These are phyloP conservation scores for Ginglymostoma cirratum DNA, from an alignment of 2,113 vertebrate species.

Conservation along the genomic window DNA sequence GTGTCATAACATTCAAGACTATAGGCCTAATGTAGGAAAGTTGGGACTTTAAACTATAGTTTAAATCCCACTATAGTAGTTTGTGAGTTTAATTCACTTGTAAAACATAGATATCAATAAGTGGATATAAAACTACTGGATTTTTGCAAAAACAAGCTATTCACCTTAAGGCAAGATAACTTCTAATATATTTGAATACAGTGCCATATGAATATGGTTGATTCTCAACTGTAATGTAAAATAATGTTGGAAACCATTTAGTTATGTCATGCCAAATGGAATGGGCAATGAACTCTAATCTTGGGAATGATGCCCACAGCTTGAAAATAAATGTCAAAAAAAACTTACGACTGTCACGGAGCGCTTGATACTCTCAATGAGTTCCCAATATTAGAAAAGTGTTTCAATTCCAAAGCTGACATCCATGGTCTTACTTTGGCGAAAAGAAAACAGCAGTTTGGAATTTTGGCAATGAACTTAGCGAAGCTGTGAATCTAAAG, in stretches of 20 bases:
- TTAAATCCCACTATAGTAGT: neutral
- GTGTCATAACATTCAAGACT: no score
- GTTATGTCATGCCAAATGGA: neutral
- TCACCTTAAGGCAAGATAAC: neutral
- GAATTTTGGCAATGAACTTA: neutral
- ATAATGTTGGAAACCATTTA: neutral
- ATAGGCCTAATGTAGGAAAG: no score
- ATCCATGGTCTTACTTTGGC: neutral
- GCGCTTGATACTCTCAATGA: neutral
- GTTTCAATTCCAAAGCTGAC: neutral
- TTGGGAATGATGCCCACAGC: no score
- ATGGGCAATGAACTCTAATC: neutral
- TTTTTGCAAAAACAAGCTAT: neutral
- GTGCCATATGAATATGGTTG: neutral
- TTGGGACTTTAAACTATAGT: no score
- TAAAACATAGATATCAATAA: neutral
- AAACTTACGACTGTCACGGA: neutral
- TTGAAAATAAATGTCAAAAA: neutral
- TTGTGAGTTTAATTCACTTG: neutral
- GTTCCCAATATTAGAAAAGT: neutral
- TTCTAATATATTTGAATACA: neutral
- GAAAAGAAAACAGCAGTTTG: neutral
- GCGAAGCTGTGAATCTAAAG: neutral
- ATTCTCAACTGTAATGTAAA: neutral
- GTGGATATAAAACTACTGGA: neutral